Conservation (phyloP, 2,113 vertebrate genomes). For the Tiliqua scincoides region DNA sequence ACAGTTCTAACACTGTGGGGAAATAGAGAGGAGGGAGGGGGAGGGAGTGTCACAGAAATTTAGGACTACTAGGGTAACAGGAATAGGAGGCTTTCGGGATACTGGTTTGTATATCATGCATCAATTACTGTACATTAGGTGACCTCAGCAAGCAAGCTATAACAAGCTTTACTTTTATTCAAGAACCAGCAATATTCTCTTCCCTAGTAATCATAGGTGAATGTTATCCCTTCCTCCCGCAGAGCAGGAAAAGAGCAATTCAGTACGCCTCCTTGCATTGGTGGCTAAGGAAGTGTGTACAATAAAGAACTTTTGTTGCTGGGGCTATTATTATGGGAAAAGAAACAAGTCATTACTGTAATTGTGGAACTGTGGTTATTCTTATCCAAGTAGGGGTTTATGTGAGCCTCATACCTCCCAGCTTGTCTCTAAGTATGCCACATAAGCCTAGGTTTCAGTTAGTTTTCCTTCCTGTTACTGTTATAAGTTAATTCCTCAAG, state of each 20-base stretch:
- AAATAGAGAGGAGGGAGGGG: neutral
- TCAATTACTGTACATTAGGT: neutral
- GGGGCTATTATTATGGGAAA: conserved; percentile 14
- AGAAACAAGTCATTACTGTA: conserved; percentile 2
- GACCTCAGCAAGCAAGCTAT: neutral
- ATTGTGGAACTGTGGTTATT: conserved; percentile 15
- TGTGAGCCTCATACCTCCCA: fast-evolving
- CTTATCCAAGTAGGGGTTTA: neutral
- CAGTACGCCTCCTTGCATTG: neutral
- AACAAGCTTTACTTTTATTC: neutral
- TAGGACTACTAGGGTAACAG: neutral
- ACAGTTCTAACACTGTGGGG: neutral
- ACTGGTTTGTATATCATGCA: neutral
- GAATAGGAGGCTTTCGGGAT: neutral
- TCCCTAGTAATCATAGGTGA: conserved; percentile 3
- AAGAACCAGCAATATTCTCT: neutral
- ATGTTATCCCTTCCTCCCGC: conserved; percentile 9
- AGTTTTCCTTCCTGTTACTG: neutral
- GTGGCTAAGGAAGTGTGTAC: conserved; percentile 1
- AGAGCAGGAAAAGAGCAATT: neutral
- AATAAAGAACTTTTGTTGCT: conserved; percentile 12
- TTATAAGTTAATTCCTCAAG: conserved; percentile 1
- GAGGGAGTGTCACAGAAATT: neutral
- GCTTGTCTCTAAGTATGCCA: neutral
- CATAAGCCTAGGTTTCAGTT: neutral